Evolutionary conservation across 2,113 vertebrate genomes (phyloP).

Genomic region (Vireo altiloquus): DNA sequence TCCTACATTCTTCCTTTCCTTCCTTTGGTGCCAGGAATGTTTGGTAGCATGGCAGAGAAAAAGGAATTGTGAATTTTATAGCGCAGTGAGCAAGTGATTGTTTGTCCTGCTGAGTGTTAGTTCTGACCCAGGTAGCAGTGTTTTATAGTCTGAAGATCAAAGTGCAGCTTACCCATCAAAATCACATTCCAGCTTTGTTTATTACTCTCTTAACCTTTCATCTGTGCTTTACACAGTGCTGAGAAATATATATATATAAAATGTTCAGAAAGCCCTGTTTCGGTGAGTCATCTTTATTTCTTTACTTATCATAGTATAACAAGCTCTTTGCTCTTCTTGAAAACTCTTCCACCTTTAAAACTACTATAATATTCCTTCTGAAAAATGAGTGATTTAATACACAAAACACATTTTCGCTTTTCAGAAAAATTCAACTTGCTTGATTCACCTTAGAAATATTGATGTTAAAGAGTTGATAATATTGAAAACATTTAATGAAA

Average conservation of each 20-base stretch:
- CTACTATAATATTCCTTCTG: not conserved
- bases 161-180: conserved; percentile 29
- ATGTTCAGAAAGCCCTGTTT: not conserved
- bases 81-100: not conserved
- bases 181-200: conserved; percentile 9
- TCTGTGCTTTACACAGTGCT: conserved; percentile 14
- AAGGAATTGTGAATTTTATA: not conserved
- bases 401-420: not conserved
- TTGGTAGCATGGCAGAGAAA: not conserved
- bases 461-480: not conserved
- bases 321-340: not conserved
- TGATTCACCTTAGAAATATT: not conserved
- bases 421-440: not conserved
- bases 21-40: not conserved
- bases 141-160: conserved; percentile 15
- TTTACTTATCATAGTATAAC: not conserved
- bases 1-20: not conserved
- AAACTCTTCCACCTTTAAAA: not conserved
- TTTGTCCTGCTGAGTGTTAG: not conserved
- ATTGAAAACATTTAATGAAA: not conserved
- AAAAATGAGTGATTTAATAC: not conserved
- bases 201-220: conserved; percentile 40
- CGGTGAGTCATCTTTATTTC: not conserved
- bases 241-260: not conserved
- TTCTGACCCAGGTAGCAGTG: not conserved